Percentiles rank a stretch among this genome's conserved stretches.
Evolutionary conservation across 1,140 invertebrate species (phyloP).

Genomic region (Drosophila saltans): DNA sequence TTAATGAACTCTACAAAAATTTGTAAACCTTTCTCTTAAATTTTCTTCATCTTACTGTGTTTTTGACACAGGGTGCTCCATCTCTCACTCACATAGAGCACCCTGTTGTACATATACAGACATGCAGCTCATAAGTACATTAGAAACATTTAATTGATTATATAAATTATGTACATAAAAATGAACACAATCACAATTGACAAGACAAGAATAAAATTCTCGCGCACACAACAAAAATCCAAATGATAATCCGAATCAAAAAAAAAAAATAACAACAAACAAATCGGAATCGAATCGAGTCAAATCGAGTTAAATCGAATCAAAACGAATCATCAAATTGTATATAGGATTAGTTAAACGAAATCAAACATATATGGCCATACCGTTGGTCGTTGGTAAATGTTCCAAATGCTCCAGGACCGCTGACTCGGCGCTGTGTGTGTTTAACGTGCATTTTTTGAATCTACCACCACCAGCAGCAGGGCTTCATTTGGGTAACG

Average conservation of each 20-base stretch:
- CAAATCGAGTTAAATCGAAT: conserved; percentile 45
- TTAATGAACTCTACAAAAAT: too few relatives aligned
- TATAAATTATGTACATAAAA: conserved; percentile 6
- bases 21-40: too few relatives aligned
- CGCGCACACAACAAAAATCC: conserved; percentile 26
- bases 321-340: conserved; percentile 8
- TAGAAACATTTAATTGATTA: background rate
- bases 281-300: conserved; percentile 48
- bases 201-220: background rate
- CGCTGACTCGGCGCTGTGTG: conserved; percentile 82
- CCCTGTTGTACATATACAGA: background rate
- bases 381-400: conserved; percentile 82
- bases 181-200: background rate
- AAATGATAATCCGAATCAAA: conserved; percentile 9
- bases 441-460: conserved; percentile 83
- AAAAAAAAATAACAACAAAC: conserved; percentile 16
- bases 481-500: conserved; percentile 51
- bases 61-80: too few relatives aligned
- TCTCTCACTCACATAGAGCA: too few relatives aligned
- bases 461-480: conserved; percentile 42
- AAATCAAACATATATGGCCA: conserved; percentile 36
- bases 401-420: conserved; percentile 82
- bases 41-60: background rate
- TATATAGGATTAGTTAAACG: background rate
- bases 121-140: background rate